Evolutionary conservation across 2,888 invertebrate genomes (phyloP), one percentile per base, ranked within the genome.

Genomic region (Oscheius sp.): DNA sequence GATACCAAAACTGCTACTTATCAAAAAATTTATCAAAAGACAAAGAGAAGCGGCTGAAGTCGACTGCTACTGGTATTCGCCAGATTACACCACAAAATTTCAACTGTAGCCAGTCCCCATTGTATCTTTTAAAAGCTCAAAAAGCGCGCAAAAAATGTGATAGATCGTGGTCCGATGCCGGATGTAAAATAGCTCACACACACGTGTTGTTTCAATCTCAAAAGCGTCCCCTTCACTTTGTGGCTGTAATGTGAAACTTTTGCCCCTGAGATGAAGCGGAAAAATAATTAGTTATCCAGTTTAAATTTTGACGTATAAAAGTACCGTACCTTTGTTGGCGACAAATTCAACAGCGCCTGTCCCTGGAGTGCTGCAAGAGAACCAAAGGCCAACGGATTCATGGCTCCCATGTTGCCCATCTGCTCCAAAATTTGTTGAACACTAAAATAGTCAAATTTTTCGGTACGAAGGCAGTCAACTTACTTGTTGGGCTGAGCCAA

Each of bases 131-230:
- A 49, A 49, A 49, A 18, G 49, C 35, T 35, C 35, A 35, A 35
- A 35, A 35, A 35, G 35, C 35, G 9, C 49, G 16, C 1, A 35
- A 35, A 35, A 35, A 35, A 3, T 9, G 35, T 35, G 35, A 35
- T 35, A 35, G 35, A 35, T 35, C 35, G 35, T 35, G 35, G 35
- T 35, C 35, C 35, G 35, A 35, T 35, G 35, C 5, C 35, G 35
- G 35, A 35, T 35, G 35, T 35, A 35, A 35, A 35, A 35, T 35
- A 3, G 55, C 55, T 25, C 29, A 29, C 58, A 58, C 35, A 35
- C 58, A 58, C 58, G 58, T 58, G 58, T 58, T 58, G 58, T 58
- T 58, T 58, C 58, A 58, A 58, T 58, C 29, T 29, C n/a, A n/a
- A 25, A 6, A 2, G 25, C 21, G 21, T 3, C 9, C 35, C 35